Evolutionary conservation across 2,113 vertebrate species (phyloP), one percentile per base, ranked within the genome.

Genomic region (Microtus pennsylvanicus): DNA sequence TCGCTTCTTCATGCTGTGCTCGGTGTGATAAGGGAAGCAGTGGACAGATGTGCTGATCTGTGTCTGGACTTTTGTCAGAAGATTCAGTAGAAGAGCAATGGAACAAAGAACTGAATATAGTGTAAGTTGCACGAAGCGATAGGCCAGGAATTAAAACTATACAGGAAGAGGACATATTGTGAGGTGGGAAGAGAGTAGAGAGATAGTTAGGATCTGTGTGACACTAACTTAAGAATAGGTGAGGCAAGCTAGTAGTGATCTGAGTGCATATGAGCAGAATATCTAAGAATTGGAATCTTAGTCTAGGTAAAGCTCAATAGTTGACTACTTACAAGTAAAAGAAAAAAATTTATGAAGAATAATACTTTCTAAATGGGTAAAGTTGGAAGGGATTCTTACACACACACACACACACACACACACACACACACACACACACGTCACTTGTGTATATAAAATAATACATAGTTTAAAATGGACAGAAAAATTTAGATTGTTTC

Each of bases 101-200:
- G 33, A 94, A 93, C 9, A 26, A 52, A 21, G 74, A 90, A 17
- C 30, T 87, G 26, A 90, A 87, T n/a, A 58, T 55, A 93, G 42
- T 67, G 74, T n/a, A 90, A 45, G 7, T 33, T 90, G 67, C 26
- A 78, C 45, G 65, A 96, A 90, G n/a, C 86, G 38, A 74, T 81
- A 9, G n/a, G 7, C 22, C 58, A 75, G 58, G 17, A 50, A 78
- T 90, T 28, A 61, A 88, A 90, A 77, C 33, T 55, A 21, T 14
- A n/a, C 21, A 61, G 58, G 19, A 55, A 85, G 22, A 61, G 38
- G 26, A 95, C 70, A 50, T 13, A 70, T 47, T n/a, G 78, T 50
- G 78, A n/a, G 70, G 38, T 47, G 17, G 24, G 55, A 81, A 81
- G 55, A 55, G 81, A 93, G n/a, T 28, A 35, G 28, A 83, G 30